Percentiles rank a stretch among this genome's conserved stretches.
Evolutionary conservation across 2,113 vertebrate species (phyloP).

Genomic region (Pachypanchax playfairii): DNA sequence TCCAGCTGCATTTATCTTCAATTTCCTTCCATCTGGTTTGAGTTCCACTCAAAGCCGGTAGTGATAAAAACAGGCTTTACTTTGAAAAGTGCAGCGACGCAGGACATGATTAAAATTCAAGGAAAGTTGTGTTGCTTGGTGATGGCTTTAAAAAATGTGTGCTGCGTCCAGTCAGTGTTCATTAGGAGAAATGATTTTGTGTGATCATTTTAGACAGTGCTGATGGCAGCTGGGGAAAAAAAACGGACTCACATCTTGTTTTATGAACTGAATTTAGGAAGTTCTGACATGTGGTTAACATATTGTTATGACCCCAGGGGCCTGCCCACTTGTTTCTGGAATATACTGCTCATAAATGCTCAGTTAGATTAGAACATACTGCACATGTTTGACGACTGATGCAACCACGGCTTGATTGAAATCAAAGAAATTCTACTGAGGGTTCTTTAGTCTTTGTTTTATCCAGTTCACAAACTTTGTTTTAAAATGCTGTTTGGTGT

Average conservation of each 20-base stretch:
- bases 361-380: not conserved
- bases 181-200: constrained; percentile 18
- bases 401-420: not conserved
- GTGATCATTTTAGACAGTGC: constrained; percentile 8
- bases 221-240: constrained; percentile 1
- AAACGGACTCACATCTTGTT: constrained; percentile 15
- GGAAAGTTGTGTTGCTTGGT: constrained; percentile 8
- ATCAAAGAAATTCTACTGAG: not conserved
- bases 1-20: constrained; percentile 74
- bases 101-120: constrained; percentile 48
- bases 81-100: constrained; percentile 53
- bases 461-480: not conserved
- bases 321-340: constrained; percentile 12
- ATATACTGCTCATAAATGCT: constrained; percentile 3
- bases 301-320: constrained; percentile 6
- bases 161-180: constrained; percentile 4
- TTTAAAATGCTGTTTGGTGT: not conserved
- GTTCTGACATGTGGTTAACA: constrained; percentile 41
- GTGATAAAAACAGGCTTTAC: constrained; percentile 74
- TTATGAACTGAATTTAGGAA: constrained; percentile 10
- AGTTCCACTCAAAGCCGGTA: constrained; percentile 72
- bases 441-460: not conserved
- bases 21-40: constrained; percentile 79
- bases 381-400: constrained; percentile 2
- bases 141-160: constrained; percentile 35